Percentiles rank a stretch among this genome's conserved stretches.
phyloP scores from a whole-genome alignment of 2,113 vertebrate genomes.

The Globicephala melas region DNA sequence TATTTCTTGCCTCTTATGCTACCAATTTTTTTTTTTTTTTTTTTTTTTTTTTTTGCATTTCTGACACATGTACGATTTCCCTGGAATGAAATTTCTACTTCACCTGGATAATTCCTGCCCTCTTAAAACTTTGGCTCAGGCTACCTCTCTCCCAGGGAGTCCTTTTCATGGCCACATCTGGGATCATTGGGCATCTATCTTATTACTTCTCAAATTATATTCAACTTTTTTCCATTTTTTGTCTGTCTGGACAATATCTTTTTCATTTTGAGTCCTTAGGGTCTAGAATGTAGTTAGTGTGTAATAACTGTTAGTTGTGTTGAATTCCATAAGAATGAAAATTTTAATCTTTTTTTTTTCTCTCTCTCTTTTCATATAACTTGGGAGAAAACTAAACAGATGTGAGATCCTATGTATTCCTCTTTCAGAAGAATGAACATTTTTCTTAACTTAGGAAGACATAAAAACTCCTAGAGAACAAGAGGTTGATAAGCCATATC shows the following conservation, averaged over 20 bases:
- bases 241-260: neutral
- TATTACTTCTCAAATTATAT: neutral
- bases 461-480: neutral
- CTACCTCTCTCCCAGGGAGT: neutral
- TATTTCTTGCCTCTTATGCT: neutral
- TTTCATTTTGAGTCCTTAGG: neutral
- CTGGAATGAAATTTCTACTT: conserved; percentile 23
- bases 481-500: neutral
- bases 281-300: neutral
- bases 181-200: neutral
- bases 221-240: neutral
- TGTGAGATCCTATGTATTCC: neutral
- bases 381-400: neutral
- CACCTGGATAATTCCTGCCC: neutral
- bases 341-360: neutral
- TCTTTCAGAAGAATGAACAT: neutral
- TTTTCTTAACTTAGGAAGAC: neutral
- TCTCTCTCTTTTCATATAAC: neutral
- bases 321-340: neutral
- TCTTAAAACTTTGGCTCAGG: conserved; percentile 13
- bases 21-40: neutral
- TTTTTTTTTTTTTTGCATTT: neutral
- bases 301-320: neutral
- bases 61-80: neutral
- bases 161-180: neutral